Evolutionary conservation across 2,888 invertebrate species (phyloP).

Genomic region (Lasioglossum figueresi): DNA sequence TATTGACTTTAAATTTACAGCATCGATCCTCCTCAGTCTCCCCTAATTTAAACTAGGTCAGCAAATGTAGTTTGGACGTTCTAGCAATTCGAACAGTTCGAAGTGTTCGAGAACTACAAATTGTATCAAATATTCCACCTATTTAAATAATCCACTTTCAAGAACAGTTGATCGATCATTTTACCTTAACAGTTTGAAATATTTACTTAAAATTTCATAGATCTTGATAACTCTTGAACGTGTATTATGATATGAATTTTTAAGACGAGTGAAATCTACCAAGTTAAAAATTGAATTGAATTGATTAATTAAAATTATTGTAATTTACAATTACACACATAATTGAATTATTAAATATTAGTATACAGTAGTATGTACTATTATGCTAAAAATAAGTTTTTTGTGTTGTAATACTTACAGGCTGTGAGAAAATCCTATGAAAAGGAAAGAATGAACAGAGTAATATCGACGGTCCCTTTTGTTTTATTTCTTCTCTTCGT

Average conservation of each 20-base stretch:
- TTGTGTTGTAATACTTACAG: not conserved
- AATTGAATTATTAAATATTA: not conserved
- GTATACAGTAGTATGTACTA: not conserved
- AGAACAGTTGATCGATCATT: not conserved
- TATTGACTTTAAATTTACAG: not conserved
- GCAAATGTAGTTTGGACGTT: not conserved
- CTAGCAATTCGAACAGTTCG: not conserved
- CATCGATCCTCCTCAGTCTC: no score
- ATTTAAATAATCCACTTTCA: not conserved
- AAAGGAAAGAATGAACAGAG: slow-evolving; percentile 3
- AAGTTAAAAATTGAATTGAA: no score
- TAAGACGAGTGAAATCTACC: no score
- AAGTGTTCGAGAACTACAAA: not conserved
- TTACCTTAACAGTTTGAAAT: not conserved
- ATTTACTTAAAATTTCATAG: not conserved
- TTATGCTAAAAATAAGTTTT: not conserved
- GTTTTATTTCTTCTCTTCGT: slow-evolving; percentile 43
- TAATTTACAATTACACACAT: not conserved
- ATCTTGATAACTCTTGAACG: no score
- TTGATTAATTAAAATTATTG: no score
- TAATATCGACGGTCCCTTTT: slow-evolving; percentile 35
- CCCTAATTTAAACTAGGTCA: not conserved
- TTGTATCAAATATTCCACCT: not conserved
- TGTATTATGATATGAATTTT: no score
- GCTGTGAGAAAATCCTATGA: slow-evolving; percentile 2